These are phyloP conservation scores for Pentalonia nigronervosa DNA, from an alignment of 1,140 invertebrate species.

Conservation along the genomic window DNA sequence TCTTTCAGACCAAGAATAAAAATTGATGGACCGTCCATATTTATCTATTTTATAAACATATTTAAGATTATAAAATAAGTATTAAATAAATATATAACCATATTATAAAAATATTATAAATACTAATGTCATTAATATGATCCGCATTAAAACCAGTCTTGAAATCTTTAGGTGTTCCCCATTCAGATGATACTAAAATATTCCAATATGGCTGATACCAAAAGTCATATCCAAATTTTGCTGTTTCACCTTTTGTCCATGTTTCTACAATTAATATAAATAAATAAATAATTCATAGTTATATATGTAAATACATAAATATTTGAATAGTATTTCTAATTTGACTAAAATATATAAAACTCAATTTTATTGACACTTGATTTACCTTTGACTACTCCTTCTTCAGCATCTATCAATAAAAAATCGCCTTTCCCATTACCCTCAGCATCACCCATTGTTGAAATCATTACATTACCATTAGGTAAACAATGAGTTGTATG, in stretches of 20 bases:
- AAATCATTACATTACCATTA: constrained; percentile 93
- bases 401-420: constrained; percentile 84
- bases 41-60: constrained; percentile 65
- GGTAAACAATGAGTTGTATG: constrained; percentile 95
- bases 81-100: not conserved
- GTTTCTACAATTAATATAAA: constrained; percentile 58
- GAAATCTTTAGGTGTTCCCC: constrained; percentile 88
- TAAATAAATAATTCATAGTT: not conserved
- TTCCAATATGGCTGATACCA: constrained; percentile 98
- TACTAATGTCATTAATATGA: constrained; percentile 67
- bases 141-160: constrained; percentile 77
- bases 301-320: not conserved
- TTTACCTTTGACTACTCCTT: constrained; percentile 76
- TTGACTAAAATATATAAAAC: not conserved
- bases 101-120: not conserved
- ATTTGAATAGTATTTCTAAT: not conserved
- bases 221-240: constrained; percentile 82
- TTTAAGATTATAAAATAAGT: not conserved
- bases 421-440: constrained; percentile 88
- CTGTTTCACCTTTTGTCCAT: constrained; percentile 67
- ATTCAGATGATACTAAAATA: constrained; percentile 89
- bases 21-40: constrained; percentile 86
- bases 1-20: constrained; percentile 88
- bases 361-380: not conserved
- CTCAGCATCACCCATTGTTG: constrained; percentile 84